Evolutionary conservation across 2,797 vertebrate genomes (phyloP), one percentile per base, ranked within the genome.

Genomic region (Clarias platycephalus): DNA sequence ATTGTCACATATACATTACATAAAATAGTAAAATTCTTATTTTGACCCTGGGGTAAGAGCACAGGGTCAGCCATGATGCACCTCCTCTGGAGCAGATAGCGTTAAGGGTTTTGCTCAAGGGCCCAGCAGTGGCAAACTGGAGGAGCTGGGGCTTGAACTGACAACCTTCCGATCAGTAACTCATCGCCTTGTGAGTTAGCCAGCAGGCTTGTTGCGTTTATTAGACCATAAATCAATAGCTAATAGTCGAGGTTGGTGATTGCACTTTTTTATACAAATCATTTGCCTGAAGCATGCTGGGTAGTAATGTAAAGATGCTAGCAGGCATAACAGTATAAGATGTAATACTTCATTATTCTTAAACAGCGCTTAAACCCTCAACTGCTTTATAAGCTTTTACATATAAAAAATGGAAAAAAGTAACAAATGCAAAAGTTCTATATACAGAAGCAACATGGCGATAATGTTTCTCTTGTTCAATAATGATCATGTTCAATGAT

Each of bases 191-290:
- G 44, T 10, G 9, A 79, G 66, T 34, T 58, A 76, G 44, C 79
- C 63, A 64, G 77, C 60, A 79, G 77, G 3, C 7, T n/a, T 80
- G 77, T 49, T 80, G n/a, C n/a, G 49, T 64, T 49, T 64, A 64
- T 80, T 80, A 49, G 37, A 9, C 77, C 26, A 49, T 79, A 79
- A 63, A 64, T 79, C 77, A 79, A 49, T 79, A 78, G 34, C 57
- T 78, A 78, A 78, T 78, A 49, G 77, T 63, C 34, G 63, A 12
- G 31, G 13, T 24, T 64, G 15, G 77, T 64, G 77, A 63, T 79
- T 44, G 15, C 7, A 16, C 63, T n/a, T 63, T 26, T 37, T 26
- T 64, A 24, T 49, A 49, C 40, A 64, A 64, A 80, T 64, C n/a
- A 64, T 80, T 64, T 64, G 60, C 60, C 16, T 64, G 49, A 64